Conservation (phyloP, 1,140 invertebrate species). For the Sitodiplosis mosellana region DNA sequence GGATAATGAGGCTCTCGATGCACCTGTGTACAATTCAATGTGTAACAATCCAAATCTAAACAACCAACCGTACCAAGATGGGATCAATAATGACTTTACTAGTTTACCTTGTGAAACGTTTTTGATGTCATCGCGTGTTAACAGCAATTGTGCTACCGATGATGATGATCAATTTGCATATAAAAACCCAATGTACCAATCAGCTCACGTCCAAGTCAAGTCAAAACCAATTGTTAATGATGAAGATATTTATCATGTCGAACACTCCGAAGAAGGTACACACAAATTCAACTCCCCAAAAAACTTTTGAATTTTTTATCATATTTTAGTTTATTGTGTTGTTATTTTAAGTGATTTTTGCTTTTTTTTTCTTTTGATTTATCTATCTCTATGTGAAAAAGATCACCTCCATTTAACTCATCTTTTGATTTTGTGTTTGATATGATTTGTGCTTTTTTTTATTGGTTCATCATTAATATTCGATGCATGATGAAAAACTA, state of each 20-base stretch:
- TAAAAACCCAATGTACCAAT: constrained; percentile 52
- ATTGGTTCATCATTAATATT: too few species aligned
- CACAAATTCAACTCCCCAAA: not conserved
- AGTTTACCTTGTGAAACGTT: constrained; percentile 6
- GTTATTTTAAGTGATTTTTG: too few species aligned
- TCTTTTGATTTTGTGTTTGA: too few species aligned
- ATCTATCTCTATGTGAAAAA: too few species aligned
- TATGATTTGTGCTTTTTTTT: too few species aligned
- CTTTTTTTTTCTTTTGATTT: too few species aligned
- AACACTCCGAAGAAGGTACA: too few species aligned
- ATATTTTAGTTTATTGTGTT: too few species aligned
- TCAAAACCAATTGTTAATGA: too few species aligned
- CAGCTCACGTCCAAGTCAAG: constrained; percentile 12
- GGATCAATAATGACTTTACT: constrained; percentile 2
- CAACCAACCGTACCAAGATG: not conserved
- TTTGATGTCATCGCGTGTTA: constrained; percentile 24
- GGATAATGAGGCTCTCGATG: constrained; percentile 36
- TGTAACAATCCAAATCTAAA: not conserved
- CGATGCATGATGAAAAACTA: not conserved
- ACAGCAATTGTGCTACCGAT: constrained; percentile 14
- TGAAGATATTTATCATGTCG: too few species aligned
- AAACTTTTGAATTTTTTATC: not conserved
- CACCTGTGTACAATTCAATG: constrained; percentile 20
- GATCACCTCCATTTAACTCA: not conserved
- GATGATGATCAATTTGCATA: constrained; percentile 39